Conservation (phyloP, 2,888 invertebrate genomes). For the Idaea dimidiata region DNA sequence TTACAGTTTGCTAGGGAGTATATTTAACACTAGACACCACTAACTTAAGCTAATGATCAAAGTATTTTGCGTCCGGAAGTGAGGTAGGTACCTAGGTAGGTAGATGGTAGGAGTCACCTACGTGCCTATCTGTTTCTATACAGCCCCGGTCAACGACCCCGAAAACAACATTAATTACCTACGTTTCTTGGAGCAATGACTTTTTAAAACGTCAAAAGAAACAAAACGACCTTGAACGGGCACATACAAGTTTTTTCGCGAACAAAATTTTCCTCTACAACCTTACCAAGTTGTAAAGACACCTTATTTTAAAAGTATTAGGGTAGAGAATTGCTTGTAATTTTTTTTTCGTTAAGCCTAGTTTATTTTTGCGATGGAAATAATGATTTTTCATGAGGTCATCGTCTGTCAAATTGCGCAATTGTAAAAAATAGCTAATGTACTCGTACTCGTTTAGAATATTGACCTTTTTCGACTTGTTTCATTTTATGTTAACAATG, state of each 20-base stretch:
- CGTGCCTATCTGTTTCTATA: background rate
- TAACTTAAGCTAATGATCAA: background rate
- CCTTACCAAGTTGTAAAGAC: background rate
- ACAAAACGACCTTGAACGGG: background rate
- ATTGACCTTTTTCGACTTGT: background rate
- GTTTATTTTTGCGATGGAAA: background rate
- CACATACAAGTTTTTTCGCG: background rate
- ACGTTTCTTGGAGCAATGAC: slow-evolving; percentile 10
- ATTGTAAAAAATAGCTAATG: slow-evolving; percentile 1
- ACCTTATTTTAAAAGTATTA: background rate
- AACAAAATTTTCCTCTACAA: background rate
- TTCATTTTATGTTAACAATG: background rate
- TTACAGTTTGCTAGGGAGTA: too few species aligned
- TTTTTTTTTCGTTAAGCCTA: background rate
- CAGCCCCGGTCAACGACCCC: background rate
- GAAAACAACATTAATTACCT: slow-evolving; percentile 3
- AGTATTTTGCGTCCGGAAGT: background rate
- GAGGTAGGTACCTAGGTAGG: background rate
- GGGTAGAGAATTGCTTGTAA: background rate
- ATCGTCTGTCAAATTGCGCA: slow-evolving; percentile 1
- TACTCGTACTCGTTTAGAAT: background rate
- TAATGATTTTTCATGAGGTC: background rate
- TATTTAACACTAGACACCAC: too few species aligned
- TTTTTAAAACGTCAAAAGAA: background rate
- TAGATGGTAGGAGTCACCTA: background rate